Percentiles rank a stretch among this genome's conserved stretches.
Conservation (phyloP, 2,113 vertebrate genomes). For the Phylloscopus trochiloides region DNA sequence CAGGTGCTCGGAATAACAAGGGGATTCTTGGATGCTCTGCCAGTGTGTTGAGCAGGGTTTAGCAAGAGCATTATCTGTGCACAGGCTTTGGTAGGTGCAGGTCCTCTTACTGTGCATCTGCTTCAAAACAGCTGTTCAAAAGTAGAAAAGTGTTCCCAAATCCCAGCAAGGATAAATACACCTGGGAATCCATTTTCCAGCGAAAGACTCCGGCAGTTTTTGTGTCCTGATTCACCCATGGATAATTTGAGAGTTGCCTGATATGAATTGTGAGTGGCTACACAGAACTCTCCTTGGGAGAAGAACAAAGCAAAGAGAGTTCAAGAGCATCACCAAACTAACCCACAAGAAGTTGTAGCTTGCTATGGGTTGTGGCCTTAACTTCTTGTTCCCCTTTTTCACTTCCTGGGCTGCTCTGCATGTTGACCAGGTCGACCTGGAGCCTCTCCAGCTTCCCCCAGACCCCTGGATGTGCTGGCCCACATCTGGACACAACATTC, state of each 20-base stretch:
- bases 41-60: background rate
- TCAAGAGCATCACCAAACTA: background rate
- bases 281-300: background rate
- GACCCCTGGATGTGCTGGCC: too few species aligned
- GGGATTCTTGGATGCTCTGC: background rate
- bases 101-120: background rate
- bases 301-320: background rate
- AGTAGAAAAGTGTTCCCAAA: background rate
- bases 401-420: background rate
- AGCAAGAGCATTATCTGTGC: background rate
- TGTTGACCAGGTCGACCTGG: background rate
- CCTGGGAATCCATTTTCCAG: background rate
- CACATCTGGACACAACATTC: background rate
- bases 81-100: background rate
- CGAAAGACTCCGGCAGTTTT: fast-evolving
- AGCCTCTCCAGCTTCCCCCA: background rate
- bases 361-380: background rate
- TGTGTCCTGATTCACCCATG: background rate
- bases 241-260: background rate
- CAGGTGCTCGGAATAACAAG: background rate
- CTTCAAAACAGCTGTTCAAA: background rate
- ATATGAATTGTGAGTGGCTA: background rate
- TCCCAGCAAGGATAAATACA: background rate
- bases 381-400: background rate
- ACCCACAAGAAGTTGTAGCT: background rate